These are phyloP conservation scores for Oncorhynchus tshawytscha DNA, from an alignment of 2,113 vertebrate species.

Conservation along the genomic window DNA sequence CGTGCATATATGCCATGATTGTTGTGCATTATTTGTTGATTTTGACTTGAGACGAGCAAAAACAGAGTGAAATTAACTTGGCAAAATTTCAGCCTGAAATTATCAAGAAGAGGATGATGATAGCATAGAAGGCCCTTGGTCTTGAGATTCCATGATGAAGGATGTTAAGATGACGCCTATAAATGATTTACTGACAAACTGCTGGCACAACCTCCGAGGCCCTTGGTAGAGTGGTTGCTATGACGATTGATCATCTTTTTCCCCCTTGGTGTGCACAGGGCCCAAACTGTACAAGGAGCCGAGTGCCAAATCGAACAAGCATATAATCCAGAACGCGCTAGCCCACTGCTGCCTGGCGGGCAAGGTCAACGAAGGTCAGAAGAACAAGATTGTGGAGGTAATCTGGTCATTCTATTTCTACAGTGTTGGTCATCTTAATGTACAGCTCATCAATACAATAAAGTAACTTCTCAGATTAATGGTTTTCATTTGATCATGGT, in stretches of 20 bases:
- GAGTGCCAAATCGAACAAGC: constrained; percentile 98
- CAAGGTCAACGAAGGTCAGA: constrained; percentile 97
- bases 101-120: too few species aligned
- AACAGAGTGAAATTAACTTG: too few species aligned
- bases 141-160: background rate
- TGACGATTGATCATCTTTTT: constrained; percentile 24
- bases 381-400: constrained; percentile 98
- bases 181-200: constrained; percentile 30
- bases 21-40: too few species aligned
- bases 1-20: too few species aligned
- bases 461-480: too few species aligned
- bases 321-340: constrained; percentile 96
- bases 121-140: too few species aligned
- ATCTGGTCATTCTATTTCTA: constrained; percentile 30
- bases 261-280: constrained; percentile 67
- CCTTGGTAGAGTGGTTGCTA: constrained; percentile 31
- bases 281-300: constrained; percentile 98
- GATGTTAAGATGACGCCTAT: background rate
- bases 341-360: constrained; percentile 97
- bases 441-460: too few species aligned
- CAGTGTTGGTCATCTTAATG: too few species aligned
- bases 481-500: too few species aligned
- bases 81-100: too few species aligned
- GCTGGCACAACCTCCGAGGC: constrained; percentile 14
- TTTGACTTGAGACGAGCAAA: too few species aligned